A percentile compares a stretch with the other conserved stretches of the same genome.
Conservation (phyloP, 2,797 vertebrate species). For the Scomberomorus guttatus region DNA sequence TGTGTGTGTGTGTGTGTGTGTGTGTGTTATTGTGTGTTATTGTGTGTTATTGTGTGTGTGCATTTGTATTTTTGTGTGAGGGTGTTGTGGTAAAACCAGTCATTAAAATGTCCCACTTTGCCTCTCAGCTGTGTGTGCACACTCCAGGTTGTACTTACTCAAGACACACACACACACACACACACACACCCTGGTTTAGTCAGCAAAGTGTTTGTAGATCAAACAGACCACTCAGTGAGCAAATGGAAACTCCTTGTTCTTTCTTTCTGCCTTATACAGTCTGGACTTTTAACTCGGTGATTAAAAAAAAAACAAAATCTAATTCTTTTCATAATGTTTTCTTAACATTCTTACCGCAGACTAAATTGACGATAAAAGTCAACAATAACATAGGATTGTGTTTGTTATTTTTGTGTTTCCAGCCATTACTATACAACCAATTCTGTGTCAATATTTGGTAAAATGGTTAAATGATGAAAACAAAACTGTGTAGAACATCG, state of each 20-base stretch:
- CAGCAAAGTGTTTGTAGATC: conserved; percentile 36
- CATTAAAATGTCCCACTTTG: conserved; percentile 27
- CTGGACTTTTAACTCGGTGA: neutral
- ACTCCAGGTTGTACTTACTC: conserved; percentile 19
- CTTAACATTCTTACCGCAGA: neutral
- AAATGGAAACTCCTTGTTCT: conserved; percentile 19
- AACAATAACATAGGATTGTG: too few species aligned
- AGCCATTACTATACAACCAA: too few species aligned
- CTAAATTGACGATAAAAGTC: too few species aligned
- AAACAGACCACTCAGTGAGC: conserved; percentile 31
- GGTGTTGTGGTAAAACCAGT: neutral
- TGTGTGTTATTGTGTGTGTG: neutral
- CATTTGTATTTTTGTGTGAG: conserved; percentile 1
- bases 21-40: too few species aligned
- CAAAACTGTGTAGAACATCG: too few species aligned
- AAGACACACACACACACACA: conserved; percentile 43
- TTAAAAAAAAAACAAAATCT: neutral
- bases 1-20: too few species aligned
- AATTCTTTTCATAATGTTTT: neutral
- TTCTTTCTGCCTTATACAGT: neutral
- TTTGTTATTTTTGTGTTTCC: too few species aligned
- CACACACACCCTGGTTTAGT: conserved; percentile 29
- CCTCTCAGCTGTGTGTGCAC: conserved; percentile 18
- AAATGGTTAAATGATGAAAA: too few species aligned
- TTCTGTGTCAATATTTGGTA: too few species aligned